Evolutionary conservation across 2,797 vertebrate genomes (phyloP).

Genomic region (Morus bassanus): DNA sequence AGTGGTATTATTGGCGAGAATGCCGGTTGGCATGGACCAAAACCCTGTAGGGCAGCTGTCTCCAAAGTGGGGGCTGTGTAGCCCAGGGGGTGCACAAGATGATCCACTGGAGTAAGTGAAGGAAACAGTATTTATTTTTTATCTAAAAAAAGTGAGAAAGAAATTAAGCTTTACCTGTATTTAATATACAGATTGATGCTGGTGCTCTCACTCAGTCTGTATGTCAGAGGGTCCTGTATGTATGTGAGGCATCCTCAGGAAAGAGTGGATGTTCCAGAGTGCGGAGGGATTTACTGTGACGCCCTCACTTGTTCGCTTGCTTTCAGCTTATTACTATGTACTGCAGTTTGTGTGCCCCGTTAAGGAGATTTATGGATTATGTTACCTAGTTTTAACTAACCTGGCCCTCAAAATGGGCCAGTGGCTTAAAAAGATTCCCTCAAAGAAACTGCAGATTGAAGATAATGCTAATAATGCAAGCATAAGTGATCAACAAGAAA

Average conservation of each 20-base stretch:
- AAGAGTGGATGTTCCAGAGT: neutral
- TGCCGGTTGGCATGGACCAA: neutral
- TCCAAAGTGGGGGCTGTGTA: neutral
- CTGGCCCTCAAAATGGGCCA: neutral
- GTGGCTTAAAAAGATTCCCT: neutral
- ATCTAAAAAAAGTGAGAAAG: neutral
- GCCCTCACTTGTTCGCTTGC: neutral
- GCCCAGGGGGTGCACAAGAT: neutral
- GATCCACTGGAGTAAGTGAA: neutral
- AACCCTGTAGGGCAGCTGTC: neutral
- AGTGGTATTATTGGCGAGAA: neutral
- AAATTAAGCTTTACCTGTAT: neutral
- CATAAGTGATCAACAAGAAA: neutral
- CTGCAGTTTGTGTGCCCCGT: neutral
- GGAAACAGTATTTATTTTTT: neutral
- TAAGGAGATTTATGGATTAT: neutral
- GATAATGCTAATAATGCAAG: neutral
- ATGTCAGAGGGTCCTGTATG: neutral
- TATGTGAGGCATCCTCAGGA: neutral
- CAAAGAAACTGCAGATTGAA: neutral
- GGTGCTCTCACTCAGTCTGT: neutral
- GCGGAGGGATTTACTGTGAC: neutral
- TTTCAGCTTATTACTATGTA: neutral
- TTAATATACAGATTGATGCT: neutral
- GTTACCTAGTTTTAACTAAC: neutral